phyloP scores from a whole-genome alignment of 2,888 invertebrate genomes.

The Watsonalla binaria region DNA sequence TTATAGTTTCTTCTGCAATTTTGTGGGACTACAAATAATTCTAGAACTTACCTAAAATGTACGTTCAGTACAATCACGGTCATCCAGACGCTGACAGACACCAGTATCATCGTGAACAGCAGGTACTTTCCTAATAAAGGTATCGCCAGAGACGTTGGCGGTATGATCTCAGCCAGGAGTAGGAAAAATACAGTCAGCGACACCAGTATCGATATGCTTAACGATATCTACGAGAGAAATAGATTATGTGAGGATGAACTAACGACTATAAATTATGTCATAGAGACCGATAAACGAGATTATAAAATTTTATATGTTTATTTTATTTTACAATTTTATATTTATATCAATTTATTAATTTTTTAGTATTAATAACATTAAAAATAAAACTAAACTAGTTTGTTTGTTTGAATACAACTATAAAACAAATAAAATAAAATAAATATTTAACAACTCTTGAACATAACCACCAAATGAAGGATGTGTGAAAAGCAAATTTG shows the following conservation, averaged over 20 bases:
- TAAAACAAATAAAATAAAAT: too few relatives aligned
- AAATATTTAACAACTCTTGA: too few relatives aligned
- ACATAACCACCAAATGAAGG: too few relatives aligned
- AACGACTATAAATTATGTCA: constrained; percentile 23
- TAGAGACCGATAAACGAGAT: too few relatives aligned
- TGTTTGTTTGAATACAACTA: too few relatives aligned
- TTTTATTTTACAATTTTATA: too few relatives aligned
- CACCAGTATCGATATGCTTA: constrained; percentile 94
- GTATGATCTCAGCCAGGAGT: constrained; percentile 97
- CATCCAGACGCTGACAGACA: constrained; percentile 93
- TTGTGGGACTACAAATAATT: background rate
- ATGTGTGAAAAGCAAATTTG: background rate
- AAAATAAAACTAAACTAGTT: too few relatives aligned
- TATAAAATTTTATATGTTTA: too few relatives aligned
- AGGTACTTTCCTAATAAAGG: constrained; percentile 80
- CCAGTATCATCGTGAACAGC: constrained; percentile 96
- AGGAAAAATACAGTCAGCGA: constrained; percentile 99
- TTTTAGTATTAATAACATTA: too few relatives aligned
- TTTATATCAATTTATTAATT: too few relatives aligned
- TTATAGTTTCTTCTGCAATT: background rate
- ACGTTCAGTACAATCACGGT: constrained; percentile 96
- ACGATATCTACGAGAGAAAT: constrained; percentile 78
- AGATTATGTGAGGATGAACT: constrained; percentile 79
- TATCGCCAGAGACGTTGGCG: constrained; percentile 96
- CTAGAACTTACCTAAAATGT: constrained; percentile 75